A percentile compares a stretch with the other conserved stretches of the same genome.
Conservation (phyloP, 2,113 vertebrate species). For the Myocastor coypus region DNA sequence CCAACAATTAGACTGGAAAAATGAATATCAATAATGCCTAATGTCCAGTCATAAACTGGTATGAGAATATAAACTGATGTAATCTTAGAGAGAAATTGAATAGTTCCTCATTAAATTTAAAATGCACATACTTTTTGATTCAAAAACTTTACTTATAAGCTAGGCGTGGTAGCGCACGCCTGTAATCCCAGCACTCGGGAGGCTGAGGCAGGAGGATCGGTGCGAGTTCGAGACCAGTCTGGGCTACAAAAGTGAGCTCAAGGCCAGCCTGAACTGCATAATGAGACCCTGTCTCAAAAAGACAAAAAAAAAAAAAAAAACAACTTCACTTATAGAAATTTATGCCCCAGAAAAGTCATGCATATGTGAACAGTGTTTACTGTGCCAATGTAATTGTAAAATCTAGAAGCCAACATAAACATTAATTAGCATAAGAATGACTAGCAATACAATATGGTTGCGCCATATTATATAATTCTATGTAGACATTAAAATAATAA, state of each 20-base stretch:
- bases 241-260: too few relatives aligned
- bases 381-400: constrained; percentile 8
- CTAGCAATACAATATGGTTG: neutral
- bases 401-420: constrained; percentile 4
- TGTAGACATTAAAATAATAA: neutral
- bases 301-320: too few relatives aligned
- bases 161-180: too few relatives aligned
- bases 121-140: constrained; percentile 56
- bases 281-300: too few relatives aligned
- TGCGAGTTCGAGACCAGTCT: too few relatives aligned
- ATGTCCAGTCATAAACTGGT: constrained; percentile 65
- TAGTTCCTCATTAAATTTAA: constrained; percentile 70
- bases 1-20: constrained; percentile 53
- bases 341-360: constrained; percentile 22
- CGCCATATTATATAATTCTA: neutral
- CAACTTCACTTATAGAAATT: constrained; percentile 43
- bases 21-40: constrained; percentile 56
- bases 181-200: too few relatives aligned
- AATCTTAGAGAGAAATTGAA: constrained; percentile 64
- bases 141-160: constrained; percentile 57
- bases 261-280: too few relatives aligned
- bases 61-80: constrained; percentile 52
- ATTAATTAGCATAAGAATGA: constrained; percentile 39
- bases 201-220: too few relatives aligned
- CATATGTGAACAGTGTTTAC: constrained; percentile 43